phyloP scores from a whole-genome alignment of 2,797 vertebrate species.

The Takifugu rubripes region DNA sequence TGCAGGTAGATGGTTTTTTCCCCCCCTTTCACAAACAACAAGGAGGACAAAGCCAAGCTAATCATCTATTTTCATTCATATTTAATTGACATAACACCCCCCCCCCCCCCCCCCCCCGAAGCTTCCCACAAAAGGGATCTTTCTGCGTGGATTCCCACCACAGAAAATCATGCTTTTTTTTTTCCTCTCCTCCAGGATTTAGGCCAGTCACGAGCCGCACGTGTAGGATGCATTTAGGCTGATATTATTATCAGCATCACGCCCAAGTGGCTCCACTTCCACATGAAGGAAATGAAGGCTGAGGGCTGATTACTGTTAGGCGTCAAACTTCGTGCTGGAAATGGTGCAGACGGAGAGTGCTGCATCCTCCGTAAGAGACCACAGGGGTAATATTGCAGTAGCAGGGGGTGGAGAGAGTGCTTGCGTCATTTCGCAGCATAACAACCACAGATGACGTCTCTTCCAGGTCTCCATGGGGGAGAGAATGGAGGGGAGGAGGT shows the following conservation, averaged over 20 bases:
- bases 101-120: too few relatives aligned
- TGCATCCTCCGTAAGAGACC: constrained; percentile 71
- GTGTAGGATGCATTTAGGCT: constrained; percentile 71
- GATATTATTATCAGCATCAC: constrained; percentile 65
- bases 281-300: constrained; percentile 61
- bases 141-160: constrained; percentile 51
- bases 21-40: constrained; percentile 65
- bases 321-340: constrained; percentile 74
- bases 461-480: constrained; percentile 79
- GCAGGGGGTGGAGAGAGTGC: constrained; percentile 69
- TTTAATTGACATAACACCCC: too few relatives aligned
- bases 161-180: constrained; percentile 27
- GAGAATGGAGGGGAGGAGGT: constrained; percentile 66
- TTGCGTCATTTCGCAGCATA: constrained; percentile 81
- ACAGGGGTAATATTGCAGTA: constrained; percentile 74
- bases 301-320: constrained; percentile 69
- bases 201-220: constrained; percentile 62
- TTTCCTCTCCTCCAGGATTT: constrained; percentile 50
- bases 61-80: constrained; percentile 21
- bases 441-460: constrained; percentile 82
- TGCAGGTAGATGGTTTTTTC: constrained; percentile 55
- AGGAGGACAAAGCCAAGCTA: constrained; percentile 45
- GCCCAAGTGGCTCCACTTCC: constrained; percentile 66
- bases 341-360: constrained; percentile 72
- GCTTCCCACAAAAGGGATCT: constrained; percentile 22